Percentiles rank a stretch among this genome's conserved stretches.
Evolutionary conservation across 2,888 invertebrate species (phyloP).

Genomic region (Cantharis flavilabris): DNA sequence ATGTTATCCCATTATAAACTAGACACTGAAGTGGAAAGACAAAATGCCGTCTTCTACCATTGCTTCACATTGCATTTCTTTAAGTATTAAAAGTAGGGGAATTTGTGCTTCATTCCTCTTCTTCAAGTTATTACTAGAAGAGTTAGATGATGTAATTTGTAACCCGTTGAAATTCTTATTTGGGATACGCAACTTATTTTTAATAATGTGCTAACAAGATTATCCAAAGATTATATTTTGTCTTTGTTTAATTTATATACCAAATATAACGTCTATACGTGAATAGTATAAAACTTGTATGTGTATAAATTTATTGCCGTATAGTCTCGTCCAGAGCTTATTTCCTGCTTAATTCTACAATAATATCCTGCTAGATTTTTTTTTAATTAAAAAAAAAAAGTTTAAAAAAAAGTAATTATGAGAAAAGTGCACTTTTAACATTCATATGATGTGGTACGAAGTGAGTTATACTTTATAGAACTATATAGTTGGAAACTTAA

Average conservation of each 20-base stretch:
- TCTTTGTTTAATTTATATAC: neutral
- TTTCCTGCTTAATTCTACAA: no score
- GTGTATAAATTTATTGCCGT: no score
- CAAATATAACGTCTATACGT: no score
- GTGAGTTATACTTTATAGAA: no score
- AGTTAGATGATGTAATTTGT: neutral
- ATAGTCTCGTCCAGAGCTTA: no score
- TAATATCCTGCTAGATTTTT: no score
- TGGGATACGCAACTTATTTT: neutral
- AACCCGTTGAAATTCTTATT: neutral
- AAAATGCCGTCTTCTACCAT: neutral
- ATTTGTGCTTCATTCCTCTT: neutral
- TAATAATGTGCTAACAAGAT: neutral
- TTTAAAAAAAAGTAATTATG: no score
- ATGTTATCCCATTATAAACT: neutral
- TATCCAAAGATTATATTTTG: neutral
- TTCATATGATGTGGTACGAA: no score
- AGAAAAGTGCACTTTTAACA: no score
- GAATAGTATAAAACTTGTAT: no score
- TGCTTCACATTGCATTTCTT: neutral
- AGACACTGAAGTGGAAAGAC: neutral
- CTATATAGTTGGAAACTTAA: no score
- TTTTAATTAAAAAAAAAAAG: no score
- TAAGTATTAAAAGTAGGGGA: neutral
- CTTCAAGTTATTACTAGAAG: neutral